phyloP scores from a whole-genome alignment of 2,113 vertebrate genomes.

The Notothenia rossii region DNA sequence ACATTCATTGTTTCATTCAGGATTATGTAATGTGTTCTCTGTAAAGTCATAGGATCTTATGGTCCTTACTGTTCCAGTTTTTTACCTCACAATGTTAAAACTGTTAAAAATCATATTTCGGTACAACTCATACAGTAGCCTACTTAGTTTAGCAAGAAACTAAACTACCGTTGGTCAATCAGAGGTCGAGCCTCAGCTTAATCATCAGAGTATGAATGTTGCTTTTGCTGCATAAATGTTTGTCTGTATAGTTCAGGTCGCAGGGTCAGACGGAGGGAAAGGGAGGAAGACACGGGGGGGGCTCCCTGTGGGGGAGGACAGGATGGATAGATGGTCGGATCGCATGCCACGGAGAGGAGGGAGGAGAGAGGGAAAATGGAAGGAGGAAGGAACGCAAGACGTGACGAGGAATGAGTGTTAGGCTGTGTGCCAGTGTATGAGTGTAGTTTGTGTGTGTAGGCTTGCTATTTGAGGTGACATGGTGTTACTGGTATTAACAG shows the following conservation, averaged over 20 bases:
- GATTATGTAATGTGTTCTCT: too few relatives aligned
- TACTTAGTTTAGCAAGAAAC: not conserved
- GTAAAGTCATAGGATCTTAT: too few relatives aligned
- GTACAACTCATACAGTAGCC: not conserved
- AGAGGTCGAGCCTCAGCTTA: not conserved
- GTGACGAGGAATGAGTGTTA: slow-evolving; percentile 39
- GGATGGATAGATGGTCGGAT: slow-evolving; percentile 67
- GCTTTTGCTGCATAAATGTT: slow-evolving; percentile 54
- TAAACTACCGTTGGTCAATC: not conserved
- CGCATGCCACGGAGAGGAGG: slow-evolving; percentile 51
- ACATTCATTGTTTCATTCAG: too few relatives aligned
- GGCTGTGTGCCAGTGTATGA: not conserved
- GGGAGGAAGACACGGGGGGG: slow-evolving; percentile 29
- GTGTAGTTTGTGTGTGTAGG: slow-evolving; percentile 44
- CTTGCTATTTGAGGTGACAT: slow-evolving; percentile 61
- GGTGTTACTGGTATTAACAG: slow-evolving; percentile 67
- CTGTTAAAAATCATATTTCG: too few relatives aligned
- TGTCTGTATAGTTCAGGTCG: slow-evolving; percentile 57
- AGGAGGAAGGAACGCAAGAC: slow-evolving; percentile 45
- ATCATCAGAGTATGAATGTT: slow-evolving; percentile 32
- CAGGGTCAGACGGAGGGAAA: slow-evolving; percentile 49
- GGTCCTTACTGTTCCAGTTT: too few relatives aligned
- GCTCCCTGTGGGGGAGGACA: slow-evolving; percentile 69
- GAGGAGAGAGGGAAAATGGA: slow-evolving; percentile 32
- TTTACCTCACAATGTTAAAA: not conserved